Evolutionary conservation across 2,797 vertebrate species (phyloP), one percentile per base, ranked within the genome.

Genomic region (Gambusia yucatana): DNA sequence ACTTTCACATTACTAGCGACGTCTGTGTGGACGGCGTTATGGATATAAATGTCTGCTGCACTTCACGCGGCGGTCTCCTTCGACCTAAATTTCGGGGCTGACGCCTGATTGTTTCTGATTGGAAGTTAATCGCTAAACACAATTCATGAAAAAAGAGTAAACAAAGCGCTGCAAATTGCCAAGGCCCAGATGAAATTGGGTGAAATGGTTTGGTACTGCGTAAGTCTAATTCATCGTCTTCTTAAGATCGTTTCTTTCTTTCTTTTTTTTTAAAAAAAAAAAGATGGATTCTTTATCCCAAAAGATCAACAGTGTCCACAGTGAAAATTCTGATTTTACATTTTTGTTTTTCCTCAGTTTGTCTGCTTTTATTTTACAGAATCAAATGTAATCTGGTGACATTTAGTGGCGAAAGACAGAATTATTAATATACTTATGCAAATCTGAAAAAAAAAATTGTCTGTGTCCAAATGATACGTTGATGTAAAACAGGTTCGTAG

Each of bases 61-160:
- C 22, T 79, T 55, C 30, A 63, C 69, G 28, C 41, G 17, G 20
- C 39, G 71, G 28, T 39, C 36, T 80, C 43, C 33, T 80, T 82
- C 71, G 80, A 79, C 73, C 57, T 79, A 16, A 87, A 91, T 87
- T 87, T 76, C 77, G 81, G 61, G 10, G 63, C 74, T 30, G 43
- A 61, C 46, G 71, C 39, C 36, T 71, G 80, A 73, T 88, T 86
- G 77, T 84, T 41, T 65, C 61, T 76, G 83, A 88, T 78, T 80
- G 83, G 16, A 0, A 86, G 77, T 82, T 86, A 86, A 87, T 85
- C 79, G 81, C n/a, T 59, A 43, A 83, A 74, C 79, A 80, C 71
- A 83, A 84, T 76, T 82, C 78, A 85, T 77, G 3, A 79, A 4
- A 8, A 50, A 20, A 77, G 76, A 65, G 72, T 72, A 80, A 84